Conservation (phyloP, 2,113 vertebrate genomes). For the Passer montanus region DNA sequence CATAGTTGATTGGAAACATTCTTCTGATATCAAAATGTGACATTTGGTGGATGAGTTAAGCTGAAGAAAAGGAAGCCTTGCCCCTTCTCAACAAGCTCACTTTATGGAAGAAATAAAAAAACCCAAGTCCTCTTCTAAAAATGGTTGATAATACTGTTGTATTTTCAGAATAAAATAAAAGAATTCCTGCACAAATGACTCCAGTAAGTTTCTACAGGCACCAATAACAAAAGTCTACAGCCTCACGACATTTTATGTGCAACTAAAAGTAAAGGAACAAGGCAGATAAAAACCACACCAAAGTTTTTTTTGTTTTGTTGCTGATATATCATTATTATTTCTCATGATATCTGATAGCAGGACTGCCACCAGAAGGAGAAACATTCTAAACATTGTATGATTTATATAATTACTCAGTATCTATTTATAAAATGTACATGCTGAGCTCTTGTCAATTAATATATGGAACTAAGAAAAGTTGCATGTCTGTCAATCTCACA, state of each 20-base stretch:
- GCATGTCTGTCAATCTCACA: neutral
- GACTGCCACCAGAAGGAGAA: neutral
- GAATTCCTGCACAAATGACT: neutral
- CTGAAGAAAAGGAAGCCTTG: neutral
- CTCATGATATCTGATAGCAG: neutral
- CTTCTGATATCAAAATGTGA: neutral
- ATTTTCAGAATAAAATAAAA: constrained; percentile 2
- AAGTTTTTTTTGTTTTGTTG: neutral
- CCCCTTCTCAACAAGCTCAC: neutral
- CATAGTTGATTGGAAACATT: neutral
- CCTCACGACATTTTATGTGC: neutral
- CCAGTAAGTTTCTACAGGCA: neutral
- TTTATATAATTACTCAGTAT: neutral
- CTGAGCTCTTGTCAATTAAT: neutral
- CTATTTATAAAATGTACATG: neutral
- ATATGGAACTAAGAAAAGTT: neutral
- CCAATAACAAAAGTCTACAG: neutral
- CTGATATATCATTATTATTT: neutral
- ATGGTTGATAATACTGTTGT: neutral
- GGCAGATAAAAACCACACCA: neutral
- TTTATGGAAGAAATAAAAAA: neutral
- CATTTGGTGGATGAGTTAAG: neutral
- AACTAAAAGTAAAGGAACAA: neutral
- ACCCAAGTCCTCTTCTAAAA: neutral
- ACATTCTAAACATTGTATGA: neutral